Base-by-base conservation (phyloP, 1,140 invertebrate genomes). In the Heliothis subflexa region DNA sequence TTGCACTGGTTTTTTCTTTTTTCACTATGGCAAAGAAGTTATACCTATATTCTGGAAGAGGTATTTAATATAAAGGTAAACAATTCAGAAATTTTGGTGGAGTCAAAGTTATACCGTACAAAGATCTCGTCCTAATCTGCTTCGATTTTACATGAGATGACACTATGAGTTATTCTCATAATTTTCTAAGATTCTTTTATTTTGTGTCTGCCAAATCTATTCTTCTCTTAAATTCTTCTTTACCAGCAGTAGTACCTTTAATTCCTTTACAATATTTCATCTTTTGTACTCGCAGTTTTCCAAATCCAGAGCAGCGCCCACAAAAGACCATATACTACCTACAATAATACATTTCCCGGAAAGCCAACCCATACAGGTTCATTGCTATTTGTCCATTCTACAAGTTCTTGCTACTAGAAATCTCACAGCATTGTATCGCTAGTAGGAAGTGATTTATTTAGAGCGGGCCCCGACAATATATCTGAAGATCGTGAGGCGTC, bases 391-490 rank as follows among this genome's bases (percentile, higher is more conserved):
- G 47, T 75, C 57, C 45, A 45, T 47, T 79, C 71, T 74, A 74
- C 18, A n/a, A 72, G 7, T 47, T 25, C 55, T 59, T 77, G 25
- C 45, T 52, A 52, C 78, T 71, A 75, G 40, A 80, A 71, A 61
- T 33, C 72, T 71, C 13, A 55, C 21, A 78, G 78, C 70, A 80
- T 81, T 83, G 84, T 88, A 89, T 82, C 78, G 83, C 83, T 85
- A 89, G 87, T 85, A 91, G 91, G 88, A 92, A 92, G 89, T 91
- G 91, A 93, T 93, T 93, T 92, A 93, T 93, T 88, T 90, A 85
- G 85, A 91, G 85, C 90, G 82, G 79, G 82, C 85, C 74, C 81
- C 70, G 80, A 78, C 87, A 78, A 87, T 92, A 91, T 93, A 92
- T 92, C 91, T 91, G 83, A 75, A 62, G 89, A 91, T 93, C 89